phyloP scores from a whole-genome alignment of 1,140 invertebrate genomes.

The Maniola jurtina region DNA sequence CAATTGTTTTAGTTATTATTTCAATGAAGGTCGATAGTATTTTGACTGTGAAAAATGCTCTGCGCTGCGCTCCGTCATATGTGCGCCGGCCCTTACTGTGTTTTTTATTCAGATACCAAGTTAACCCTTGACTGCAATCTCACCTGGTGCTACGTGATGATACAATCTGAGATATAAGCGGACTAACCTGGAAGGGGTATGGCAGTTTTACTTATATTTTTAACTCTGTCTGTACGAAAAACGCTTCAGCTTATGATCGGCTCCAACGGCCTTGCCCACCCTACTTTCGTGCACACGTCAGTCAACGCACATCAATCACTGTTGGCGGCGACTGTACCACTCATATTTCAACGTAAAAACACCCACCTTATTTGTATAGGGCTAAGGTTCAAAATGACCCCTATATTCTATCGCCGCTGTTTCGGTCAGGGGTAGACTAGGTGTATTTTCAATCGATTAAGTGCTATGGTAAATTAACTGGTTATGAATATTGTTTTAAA shows the following conservation, averaged over 20 bases:
- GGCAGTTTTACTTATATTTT: too few species aligned
- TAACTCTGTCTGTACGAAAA: too few species aligned
- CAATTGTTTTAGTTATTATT: too few species aligned
- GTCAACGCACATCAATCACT: conserved; percentile 74
- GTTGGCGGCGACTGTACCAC: conserved; percentile 66
- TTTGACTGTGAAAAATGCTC: too few species aligned
- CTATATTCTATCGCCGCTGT: background rate
- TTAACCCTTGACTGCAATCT: too few species aligned
- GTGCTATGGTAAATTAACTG: conserved; percentile 52
- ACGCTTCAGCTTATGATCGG: conserved; percentile 27
- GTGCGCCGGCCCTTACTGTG: too few species aligned
- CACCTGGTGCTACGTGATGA: too few species aligned
- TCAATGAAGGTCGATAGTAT: too few species aligned
- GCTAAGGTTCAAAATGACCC: conserved; percentile 44
- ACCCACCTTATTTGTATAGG: conserved; percentile 30
- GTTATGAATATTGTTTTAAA: conserved; percentile 59
- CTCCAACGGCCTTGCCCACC: conserved; percentile 38
- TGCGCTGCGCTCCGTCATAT: too few species aligned
- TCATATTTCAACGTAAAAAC: conserved; percentile 60
- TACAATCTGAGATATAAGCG: too few species aligned
- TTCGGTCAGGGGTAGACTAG: conserved; percentile 39
- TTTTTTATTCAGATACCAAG: too few species aligned
- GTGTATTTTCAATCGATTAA: conserved; percentile 64
- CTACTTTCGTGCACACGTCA: conserved; percentile 73
- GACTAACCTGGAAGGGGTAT: too few species aligned